Evolutionary conservation across 2,888 invertebrate species (phyloP), one percentile per base, ranked within the genome.

Genomic region (Epistrophella euchroma): DNA sequence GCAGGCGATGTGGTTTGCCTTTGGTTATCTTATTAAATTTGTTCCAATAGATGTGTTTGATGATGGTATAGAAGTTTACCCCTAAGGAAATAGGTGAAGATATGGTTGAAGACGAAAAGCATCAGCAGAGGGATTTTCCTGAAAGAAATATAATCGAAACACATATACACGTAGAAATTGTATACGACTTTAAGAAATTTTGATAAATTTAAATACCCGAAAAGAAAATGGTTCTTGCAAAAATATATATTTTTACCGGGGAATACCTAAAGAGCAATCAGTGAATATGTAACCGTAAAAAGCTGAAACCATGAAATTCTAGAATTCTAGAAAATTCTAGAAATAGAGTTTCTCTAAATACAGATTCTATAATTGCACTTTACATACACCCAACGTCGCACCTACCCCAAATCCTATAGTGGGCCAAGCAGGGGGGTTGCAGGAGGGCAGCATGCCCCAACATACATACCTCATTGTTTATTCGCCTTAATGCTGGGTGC

Each of bases 11-110:
- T 74, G 70, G 84, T 75, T 84, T 78, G 84, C 55, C 50, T 64
- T 74, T 56, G 66, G 80, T 71, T 70, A 70, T 72, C 80, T 84
- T 84, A 80, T 80, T 80, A 79, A 71, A 80, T 80, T 80, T 66
- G 58, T 68, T 80, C 68, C 56, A 22, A 60, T 47, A 62, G 43
- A 25, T 56, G 19, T 62, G 55, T 73, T 64, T 47, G 68, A 43
- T 62, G 73, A 50, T n/a, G n/a, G n/a, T n/a, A n/a, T 37, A 73
- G 73, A 83, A 73, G 45, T 79, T 79, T 56, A 55, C 22, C 60
- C 62, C 45, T 68, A 62, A 56, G 74, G 73, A 83, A 79, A 47
- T 74, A 56, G 62, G 79, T 68, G 60, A 40, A 37, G 60, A 60
- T 60, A 60, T 81, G 76, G 64, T 76, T 81, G 32, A 58, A 55